A percentile compares a stretch with the other conserved stretches of the same genome.
Conservation (phyloP, 1,140 invertebrate genomes). For the Proales similis region DNA sequence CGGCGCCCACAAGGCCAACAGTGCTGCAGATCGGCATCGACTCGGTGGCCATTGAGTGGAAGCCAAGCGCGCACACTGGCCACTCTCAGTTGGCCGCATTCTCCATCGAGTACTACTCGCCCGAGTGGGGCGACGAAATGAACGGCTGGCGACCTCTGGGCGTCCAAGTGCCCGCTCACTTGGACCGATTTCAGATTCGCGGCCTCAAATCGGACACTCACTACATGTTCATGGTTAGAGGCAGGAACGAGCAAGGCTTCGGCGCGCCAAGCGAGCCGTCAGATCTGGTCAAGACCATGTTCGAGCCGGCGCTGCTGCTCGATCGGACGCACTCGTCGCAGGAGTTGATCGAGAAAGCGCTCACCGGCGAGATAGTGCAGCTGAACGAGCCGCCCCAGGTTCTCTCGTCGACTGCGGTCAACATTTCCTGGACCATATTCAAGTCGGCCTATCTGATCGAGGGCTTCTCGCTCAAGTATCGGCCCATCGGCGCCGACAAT, state of each 20-base stretch:
- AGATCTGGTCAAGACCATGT: neutral
- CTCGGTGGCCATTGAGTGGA: neutral
- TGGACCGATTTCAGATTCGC: neutral
- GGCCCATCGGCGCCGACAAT: neutral
- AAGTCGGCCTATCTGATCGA: slow-evolving; percentile 6
- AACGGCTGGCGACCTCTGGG: neutral
- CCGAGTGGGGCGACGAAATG: neutral
- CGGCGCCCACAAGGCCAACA: neutral
- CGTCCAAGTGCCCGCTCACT: neutral
- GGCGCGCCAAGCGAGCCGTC: neutral
- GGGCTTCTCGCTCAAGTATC: slow-evolving; percentile 19
- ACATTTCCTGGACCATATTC: slow-evolving; percentile 18
- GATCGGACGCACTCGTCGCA: neutral
- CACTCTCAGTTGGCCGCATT: neutral
- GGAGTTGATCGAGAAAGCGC: slow-evolving; percentile 9
- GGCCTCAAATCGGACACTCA: neutral
- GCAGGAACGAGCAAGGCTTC: slow-evolving; percentile 2
- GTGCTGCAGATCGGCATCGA: neutral
- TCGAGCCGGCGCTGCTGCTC: neutral
- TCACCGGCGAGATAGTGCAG: slow-evolving; percentile 19
- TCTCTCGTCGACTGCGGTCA: neutral
- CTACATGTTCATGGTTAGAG: slow-evolving; percentile 12
- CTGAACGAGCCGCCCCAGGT: slow-evolving; percentile 3
- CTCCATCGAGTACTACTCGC: slow-evolving; percentile 13
- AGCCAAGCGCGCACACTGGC: neutral